These are phyloP conservation scores for Drosophila fuyamai DNA, from an alignment of 1,140 invertebrate species.

Conservation along the genomic window DNA sequence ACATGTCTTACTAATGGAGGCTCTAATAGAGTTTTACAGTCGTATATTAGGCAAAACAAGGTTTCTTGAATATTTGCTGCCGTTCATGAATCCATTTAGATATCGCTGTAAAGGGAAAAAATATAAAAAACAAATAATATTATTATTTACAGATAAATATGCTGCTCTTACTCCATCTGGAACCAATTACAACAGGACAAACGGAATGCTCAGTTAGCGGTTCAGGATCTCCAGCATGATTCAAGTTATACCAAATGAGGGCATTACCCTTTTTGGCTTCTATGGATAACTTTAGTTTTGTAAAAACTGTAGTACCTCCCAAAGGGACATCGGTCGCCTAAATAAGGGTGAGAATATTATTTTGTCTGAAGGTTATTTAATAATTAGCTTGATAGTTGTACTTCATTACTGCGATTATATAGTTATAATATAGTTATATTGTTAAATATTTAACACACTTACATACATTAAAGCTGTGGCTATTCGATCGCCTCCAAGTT, in stretches of 20 bases:
- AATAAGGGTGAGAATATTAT: background rate
- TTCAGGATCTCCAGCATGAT: constrained; percentile 16
- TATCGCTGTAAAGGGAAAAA: constrained; percentile 29
- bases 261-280: constrained; percentile 37
- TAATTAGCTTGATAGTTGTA: too few relatives aligned
- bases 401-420: too few relatives aligned
- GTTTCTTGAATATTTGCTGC: constrained; percentile 23
- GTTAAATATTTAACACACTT: background rate
- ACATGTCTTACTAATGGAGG: constrained; percentile 13
- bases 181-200: constrained; percentile 51
- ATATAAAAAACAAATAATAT: background rate
- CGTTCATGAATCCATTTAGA: constrained; percentile 43
- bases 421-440: too few relatives aligned
- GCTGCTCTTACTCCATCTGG: constrained; percentile 43
- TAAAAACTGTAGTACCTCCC: constrained; percentile 50
- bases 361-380: too few relatives aligned
- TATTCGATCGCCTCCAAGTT: constrained; percentile 11
- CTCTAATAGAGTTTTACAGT: constrained; percentile 23
- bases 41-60: constrained; percentile 33
- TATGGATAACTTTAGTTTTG: constrained; percentile 42
- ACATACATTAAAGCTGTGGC: constrained; percentile 48
- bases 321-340: constrained; percentile 47
- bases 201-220: constrained; percentile 29
- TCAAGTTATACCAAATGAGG: constrained; percentile 47
- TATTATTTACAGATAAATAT: background rate